Base-by-base conservation (phyloP, 2,888 invertebrate species). In the Cheilosia vernalis region DNA sequence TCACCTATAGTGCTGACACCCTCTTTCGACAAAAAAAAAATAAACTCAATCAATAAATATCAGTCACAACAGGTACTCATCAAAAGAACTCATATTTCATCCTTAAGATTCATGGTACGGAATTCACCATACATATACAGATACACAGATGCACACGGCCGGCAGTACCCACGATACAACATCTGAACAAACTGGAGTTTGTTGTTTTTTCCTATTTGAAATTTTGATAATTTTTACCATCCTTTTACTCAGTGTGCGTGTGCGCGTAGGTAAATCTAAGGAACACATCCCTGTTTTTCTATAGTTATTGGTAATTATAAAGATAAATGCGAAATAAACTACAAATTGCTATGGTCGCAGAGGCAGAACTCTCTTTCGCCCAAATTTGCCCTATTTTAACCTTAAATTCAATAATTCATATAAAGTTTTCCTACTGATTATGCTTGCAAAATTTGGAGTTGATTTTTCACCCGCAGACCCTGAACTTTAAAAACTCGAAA, bases 1-100 rank as follows among this genome's bases (percentile, higher is more conserved):
- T 73, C 82, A 73, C 66, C 73, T 82, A 51, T 37, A 77, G 44
- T 47, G 66, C 51, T 10, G 13, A 37, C 30, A 33, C 51, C 70
- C 64, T 58, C 33, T 21, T 19, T 24, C 9, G 37, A 17, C 17
- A 37, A 19, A 17, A 1, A 42, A 9, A 58, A 30, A 55, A 55
- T 1, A 21, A 21, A 21, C 44, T 42, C 42, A 74, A 74, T 74
- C 73, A 73, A 67, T 73, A 79, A 56, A 69, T 56, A 74, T 80
- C 73, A 64, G 63, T 80, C 73, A 80, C 61, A 83, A 83, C 83
- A 83, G 79, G 73, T 83, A 79, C 72, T 60, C 79, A 84, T 60
- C 79, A 84, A 69, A 70, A 66, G 63, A 79, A 74, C 56, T 80
- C 74, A 80, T 80, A 84, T 84, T 79, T 79, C 80, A 84, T 60